Base-by-base conservation (phyloP, 2,888 invertebrate species). In the Pinctada fucata region DNA sequence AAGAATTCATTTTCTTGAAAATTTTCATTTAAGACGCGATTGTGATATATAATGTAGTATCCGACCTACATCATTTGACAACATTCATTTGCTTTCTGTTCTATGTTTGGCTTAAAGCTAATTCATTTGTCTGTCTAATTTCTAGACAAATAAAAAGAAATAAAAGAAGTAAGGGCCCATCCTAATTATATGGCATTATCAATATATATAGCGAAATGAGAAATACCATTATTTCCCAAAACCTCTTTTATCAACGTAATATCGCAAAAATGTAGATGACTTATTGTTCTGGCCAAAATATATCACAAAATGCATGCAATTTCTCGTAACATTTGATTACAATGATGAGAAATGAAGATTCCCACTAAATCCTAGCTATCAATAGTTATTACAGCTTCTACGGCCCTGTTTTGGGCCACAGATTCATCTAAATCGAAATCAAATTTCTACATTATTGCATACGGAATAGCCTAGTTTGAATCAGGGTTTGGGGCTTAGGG, bases 381-480 rank as follows among this genome's bases (percentile, higher is more conserved):
- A 72, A 75, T 64, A 78, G 80, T 80, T 74, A 80, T 80, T 80
- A 79, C 69, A 75, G 75, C 77, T 71, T 47, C 65, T 68, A 80
- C n/a, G 77, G 72, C 75, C 77, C 65, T 64, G 67, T 68, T 63
- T 75, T 52, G 65, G 74, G 74, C 52, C 75, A 74, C 63, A 77
- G 80, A 80, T 77, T 80, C 77, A 80, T 80, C 80, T 77, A 76
- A 78, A 80, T 80, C 75, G 66, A 72, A 75, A 80, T 80, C 80
- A 66, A 78, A 80, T 80, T 80, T 80, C 80, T 78, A 68, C 64
- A 49, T 67, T 75, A 70, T 72, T 76, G 71, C 74, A 80, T 77
- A 74, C 74, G 78, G 68, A 71, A 71, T 75, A 75, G 74, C 79
- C 75, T 72, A 75, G 58, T 75, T 75, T 71, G 47, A 72, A 78